These are phyloP conservation scores for Eristalinus sepulchralis DNA, from an alignment of 2,888 invertebrate genomes.

Conservation along the genomic window DNA sequence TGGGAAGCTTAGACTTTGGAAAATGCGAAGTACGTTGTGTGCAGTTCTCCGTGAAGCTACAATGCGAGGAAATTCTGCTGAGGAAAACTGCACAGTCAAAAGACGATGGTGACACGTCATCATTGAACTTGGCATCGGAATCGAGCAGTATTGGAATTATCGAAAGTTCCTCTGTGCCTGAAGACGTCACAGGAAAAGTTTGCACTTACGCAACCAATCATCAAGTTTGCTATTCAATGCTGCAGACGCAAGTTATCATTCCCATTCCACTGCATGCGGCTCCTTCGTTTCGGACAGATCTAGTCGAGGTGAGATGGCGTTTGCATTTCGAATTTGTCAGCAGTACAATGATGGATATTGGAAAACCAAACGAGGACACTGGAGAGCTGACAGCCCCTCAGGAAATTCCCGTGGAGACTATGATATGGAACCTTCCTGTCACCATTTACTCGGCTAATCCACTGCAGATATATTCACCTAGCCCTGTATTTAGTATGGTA, in stretches of 20 bases:
- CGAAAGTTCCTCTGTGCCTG: slow-evolving; percentile 64
- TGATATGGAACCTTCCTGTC: slow-evolving; percentile 99
- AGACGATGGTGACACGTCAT: slow-evolving; percentile 74
- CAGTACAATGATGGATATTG: slow-evolving; percentile 86
- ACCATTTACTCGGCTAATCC: slow-evolving; percentile 96
- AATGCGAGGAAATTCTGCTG: slow-evolving; percentile 89
- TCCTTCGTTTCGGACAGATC: slow-evolving; percentile 96
- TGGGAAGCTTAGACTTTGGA: slow-evolving; percentile 97
- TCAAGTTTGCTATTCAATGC: slow-evolving; percentile 94
- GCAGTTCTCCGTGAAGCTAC: slow-evolving; percentile 96
- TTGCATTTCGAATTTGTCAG: slow-evolving; percentile 99
- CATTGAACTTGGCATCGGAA: slow-evolving; percentile 76
- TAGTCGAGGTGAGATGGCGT: slow-evolving; percentile 95
- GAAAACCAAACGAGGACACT: slow-evolving; percentile 74
- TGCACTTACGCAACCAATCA: slow-evolving; percentile 94
- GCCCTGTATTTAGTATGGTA: slow-evolving; percentile 75
- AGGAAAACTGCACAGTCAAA: slow-evolving; percentile 41
- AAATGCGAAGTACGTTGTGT: slow-evolving; percentile 95
- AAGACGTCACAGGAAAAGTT: slow-evolving; percentile 81
- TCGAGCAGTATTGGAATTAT: slow-evolving; percentile 75
- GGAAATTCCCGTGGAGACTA: slow-evolving; percentile 95
- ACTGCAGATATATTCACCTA: slow-evolving; percentile 87
- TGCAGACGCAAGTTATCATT: slow-evolving; percentile 93
- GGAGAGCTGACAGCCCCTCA: slow-evolving; percentile 91
- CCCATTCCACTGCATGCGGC: slow-evolving; percentile 97